Base-by-base conservation (phyloP, 2,113 vertebrate genomes). In the Alaudala cheleensis region DNA sequence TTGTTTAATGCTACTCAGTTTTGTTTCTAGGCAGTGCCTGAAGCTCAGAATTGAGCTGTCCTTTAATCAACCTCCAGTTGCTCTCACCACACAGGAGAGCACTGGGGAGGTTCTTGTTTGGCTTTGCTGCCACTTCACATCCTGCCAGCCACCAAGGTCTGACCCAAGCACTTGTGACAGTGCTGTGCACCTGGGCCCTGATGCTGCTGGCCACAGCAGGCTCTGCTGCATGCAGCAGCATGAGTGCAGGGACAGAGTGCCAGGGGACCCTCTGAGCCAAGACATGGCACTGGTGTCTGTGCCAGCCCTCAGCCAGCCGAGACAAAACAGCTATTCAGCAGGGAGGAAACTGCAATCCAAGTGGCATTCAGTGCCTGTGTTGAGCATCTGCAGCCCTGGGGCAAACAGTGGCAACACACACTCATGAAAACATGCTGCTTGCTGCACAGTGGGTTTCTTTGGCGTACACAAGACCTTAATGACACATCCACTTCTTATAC, bases 201-300 rank as follows among this genome's bases (percentile, higher is more conserved):
- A 13, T 2, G 6, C 5, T n/a, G 20, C 71, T 6, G 7, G 61
- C 57, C 3, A 0, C 56, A 44, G 65, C 12, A 2, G 29, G 70
- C 66, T 67, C 65, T 0, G 71, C 64, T 49, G 77, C 62, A 31
- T 4, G 1, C 21, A 77, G 44, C 83, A 60, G 71, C 34, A 34
- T 0, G 3, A 53, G 28, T 2, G 0, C 9, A 12, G 0, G 2
- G 47, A 61, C 11, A 9, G 2, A 0, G 45, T 45, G 85, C 74
- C 85, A 53, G 40, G 34, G 81, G 76, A 80, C 29, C 18, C 14
- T 25, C 53, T 7, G 34, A 83, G 94, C 51, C 53, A 44, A 74
- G 56, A 37, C 21, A 22, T 0, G 1, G 49, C 78, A 50, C 14
- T 2, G 1, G 39, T 11, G 44, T 34, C 73, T 39, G 73, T 33